Evolutionary conservation across 2,113 vertebrate genomes (phyloP).

Genomic region (Pomatostomus ruficeps): DNA sequence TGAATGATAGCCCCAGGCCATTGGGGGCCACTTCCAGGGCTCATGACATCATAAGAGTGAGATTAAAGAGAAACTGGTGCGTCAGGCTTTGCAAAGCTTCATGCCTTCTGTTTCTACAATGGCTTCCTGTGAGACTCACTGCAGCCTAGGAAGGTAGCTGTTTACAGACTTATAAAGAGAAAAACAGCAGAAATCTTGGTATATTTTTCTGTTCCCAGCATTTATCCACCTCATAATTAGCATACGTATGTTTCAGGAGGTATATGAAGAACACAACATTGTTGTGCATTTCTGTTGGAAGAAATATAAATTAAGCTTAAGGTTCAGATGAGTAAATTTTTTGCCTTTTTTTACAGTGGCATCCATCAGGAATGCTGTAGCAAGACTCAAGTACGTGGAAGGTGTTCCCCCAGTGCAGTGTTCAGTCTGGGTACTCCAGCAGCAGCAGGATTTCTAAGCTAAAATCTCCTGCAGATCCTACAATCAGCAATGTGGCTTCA

Average conservation of each 20-base stretch:
- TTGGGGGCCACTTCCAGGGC: neutral
- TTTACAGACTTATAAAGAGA: neutral
- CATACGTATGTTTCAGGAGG: neutral
- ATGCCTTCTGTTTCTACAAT: neutral
- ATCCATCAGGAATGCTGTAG: accelerated
- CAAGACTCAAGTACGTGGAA: neutral
- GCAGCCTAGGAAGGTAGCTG: neutral
- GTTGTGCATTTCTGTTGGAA: neutral
- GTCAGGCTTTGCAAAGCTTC: neutral
- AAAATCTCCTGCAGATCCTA: neutral
- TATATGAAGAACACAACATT: neutral
- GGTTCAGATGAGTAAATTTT: neutral
- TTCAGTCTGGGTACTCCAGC: neutral
- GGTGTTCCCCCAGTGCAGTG: neutral
- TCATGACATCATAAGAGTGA: neutral
- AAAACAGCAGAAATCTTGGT: neutral
- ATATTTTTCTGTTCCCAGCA: neutral
- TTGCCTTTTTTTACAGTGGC: neutral
- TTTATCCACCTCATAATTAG: neutral
- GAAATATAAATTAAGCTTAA: neutral
- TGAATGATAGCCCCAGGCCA: neutral
- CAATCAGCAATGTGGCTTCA: neutral
- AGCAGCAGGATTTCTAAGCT: neutral
- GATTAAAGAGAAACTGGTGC: neutral
- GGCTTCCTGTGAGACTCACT: neutral